Evolutionary conservation across 2,888 invertebrate genomes (phyloP), one percentile per base, ranked within the genome.

Genomic region (Tetropium fuscum): DNA sequence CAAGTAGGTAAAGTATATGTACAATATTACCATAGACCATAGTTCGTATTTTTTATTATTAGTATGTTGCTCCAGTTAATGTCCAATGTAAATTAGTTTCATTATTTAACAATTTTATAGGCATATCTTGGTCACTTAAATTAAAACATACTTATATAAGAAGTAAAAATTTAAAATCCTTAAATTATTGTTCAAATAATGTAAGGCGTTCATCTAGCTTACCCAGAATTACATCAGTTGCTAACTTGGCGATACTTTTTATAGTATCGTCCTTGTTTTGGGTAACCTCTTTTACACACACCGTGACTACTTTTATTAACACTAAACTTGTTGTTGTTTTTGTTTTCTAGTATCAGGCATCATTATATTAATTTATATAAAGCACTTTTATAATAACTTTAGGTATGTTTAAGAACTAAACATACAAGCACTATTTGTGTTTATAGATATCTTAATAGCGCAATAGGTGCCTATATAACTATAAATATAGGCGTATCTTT

Each of bases 201-300:
- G 11, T 10, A 13, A 36, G 13, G 11, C 11, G 13, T n/a, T 36
- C 11, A 7, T 36, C 11, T 3, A 13, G 36, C 36, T 13, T 10
- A 13, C 36, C 36, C 15, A 36, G n/a, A 36, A 36, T 3, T 15
- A 2, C 36, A 13, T 2, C 4, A 36, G 36, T 8, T 8, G 4
- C 15, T n/a, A 36, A 36, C 13, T 30, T 22, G 22, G 32, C 32
- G 3, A 30, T 30, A 30, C 32, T 30, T 30, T 30, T 30, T 30
- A 30, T 30, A 30, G n/a, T 7, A 10, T 30, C 32, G n/a, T n/a
- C n/a, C n/a, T 8, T 30, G n/a, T 30, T 8, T 30, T 30, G 32
- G 32, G 32, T 30, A 30, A 30, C 32, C 32, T 30, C n/a, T 30
- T 30, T 30, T n/a, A 30, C 7, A 30, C 32, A 10, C 32, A 30